These are phyloP conservation scores for Corynorhinus townsendii DNA, from an alignment of 2,113 vertebrate species.

Conservation along the genomic window DNA sequence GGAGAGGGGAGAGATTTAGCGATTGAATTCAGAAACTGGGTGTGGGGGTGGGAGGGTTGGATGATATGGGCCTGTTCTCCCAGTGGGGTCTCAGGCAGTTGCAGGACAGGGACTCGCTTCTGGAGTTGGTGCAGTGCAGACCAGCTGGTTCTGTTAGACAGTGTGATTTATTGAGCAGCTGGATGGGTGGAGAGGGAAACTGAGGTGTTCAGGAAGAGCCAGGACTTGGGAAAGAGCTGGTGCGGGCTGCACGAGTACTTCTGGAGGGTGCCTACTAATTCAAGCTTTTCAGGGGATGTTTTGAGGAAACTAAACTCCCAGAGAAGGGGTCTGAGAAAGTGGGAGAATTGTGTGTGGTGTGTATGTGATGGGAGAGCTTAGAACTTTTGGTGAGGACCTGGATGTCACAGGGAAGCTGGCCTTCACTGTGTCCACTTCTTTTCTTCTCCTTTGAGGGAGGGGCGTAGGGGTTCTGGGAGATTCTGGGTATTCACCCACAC, in stretches of 20 bases:
- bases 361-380: neutral
- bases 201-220: neutral
- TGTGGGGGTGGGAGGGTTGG: neutral
- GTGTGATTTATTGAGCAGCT: neutral
- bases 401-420: neutral
- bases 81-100: neutral
- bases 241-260: accelerated
- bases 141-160: neutral
- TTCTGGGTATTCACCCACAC: neutral
- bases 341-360: neutral
- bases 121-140: accelerated
- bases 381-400: neutral
- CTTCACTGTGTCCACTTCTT: neutral
- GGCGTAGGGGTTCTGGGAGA: neutral
- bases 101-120: neutral
- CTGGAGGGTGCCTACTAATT: neutral
- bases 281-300: neutral
- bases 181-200: neutral
- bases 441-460: neutral
- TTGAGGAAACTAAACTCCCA: neutral
- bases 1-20: neutral
- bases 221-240: neutral
- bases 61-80: neutral
- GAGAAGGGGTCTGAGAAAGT: neutral
- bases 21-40: neutral